Evolutionary conservation across 2,888 invertebrate genomes (phyloP).

Genomic region (Encarsia formosa): DNA sequence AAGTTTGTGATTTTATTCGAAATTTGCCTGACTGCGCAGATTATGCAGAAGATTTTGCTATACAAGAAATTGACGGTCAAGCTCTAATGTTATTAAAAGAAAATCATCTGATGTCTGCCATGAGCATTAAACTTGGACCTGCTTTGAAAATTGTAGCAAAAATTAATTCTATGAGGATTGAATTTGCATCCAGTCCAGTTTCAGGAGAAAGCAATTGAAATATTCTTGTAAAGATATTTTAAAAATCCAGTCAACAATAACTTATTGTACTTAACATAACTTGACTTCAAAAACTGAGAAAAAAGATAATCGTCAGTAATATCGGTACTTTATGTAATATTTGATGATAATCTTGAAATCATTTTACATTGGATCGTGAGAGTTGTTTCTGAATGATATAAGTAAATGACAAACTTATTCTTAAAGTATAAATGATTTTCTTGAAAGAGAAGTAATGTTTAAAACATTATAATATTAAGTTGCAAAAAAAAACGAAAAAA

Average conservation of each 20-base stretch:
- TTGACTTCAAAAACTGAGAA: too few species aligned
- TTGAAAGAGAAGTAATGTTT: too few species aligned
- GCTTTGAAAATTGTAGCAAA: slow-evolving; percentile 92
- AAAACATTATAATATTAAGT: too few species aligned
- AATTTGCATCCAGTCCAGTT: slow-evolving; percentile 43
- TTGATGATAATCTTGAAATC: too few species aligned
- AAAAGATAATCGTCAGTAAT: too few species aligned
- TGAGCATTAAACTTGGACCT: slow-evolving; percentile 93
- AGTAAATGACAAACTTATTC: too few species aligned
- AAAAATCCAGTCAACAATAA: neutral
- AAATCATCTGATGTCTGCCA: slow-evolving; percentile 90
- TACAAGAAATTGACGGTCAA: slow-evolving; percentile 95
- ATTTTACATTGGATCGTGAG: too few species aligned
- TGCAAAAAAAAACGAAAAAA: too few species aligned
- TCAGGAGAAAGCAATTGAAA: too few species aligned
- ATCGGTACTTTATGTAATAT: too few species aligned
- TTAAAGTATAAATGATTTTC: too few species aligned
- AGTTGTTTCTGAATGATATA: too few species aligned
- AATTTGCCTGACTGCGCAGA: slow-evolving; percentile 85
- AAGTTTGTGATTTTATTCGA: slow-evolving; percentile 86
- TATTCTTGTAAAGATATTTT: neutral
- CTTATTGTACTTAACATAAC: neutral
- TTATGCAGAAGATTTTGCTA: slow-evolving; percentile 90
- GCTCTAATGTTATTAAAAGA: slow-evolving; percentile 87
- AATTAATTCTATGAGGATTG: slow-evolving; percentile 77